These are phyloP conservation scores for Argopecten irradians DNA, from an alignment of 1,140 invertebrate species.

Conservation along the genomic window DNA sequence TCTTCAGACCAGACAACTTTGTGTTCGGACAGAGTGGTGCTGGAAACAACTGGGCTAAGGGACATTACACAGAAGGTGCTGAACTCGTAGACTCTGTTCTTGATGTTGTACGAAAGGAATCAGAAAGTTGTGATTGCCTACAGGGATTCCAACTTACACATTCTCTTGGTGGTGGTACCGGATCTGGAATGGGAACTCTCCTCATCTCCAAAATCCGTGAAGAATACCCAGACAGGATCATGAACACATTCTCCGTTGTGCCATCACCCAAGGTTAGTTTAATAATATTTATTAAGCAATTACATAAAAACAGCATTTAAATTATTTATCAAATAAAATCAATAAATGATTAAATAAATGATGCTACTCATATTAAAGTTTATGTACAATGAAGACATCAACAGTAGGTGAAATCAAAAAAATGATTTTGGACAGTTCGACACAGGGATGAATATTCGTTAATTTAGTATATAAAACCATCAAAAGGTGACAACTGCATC, in stretches of 20 bases:
- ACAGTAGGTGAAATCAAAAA: no score
- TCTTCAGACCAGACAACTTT: slow-evolving; percentile 73
- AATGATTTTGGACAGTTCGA: no score
- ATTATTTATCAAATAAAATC: no score
- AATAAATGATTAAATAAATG: no score
- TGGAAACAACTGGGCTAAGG: slow-evolving; percentile 94
- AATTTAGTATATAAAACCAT: no score
- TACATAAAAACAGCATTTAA: no score
- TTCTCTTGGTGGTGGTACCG: slow-evolving; percentile 82
- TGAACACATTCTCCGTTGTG: slow-evolving; percentile 93
- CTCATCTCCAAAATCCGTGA: slow-evolving; percentile 81
- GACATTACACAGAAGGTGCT: slow-evolving; percentile 92
- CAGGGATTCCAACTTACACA: slow-evolving; percentile 81
- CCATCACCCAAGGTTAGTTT: slow-evolving; percentile 88
- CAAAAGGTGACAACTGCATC: no score
- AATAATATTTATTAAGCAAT: no score
- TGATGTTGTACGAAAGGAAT: slow-evolving; percentile 86
- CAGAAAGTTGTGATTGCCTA: slow-evolving; percentile 85
- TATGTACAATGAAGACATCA: no score
- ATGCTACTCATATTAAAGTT: no score
- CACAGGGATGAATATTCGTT: no score
- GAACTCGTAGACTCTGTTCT: slow-evolving; percentile 84
- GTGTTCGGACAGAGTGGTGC: slow-evolving; percentile 79
- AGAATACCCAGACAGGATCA: slow-evolving; percentile 89
- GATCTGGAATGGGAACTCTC: slow-evolving; percentile 79